Percentiles rank a stretch among this genome's conserved stretches.
Evolutionary conservation across 2,113 vertebrate species (phyloP).

Genomic region (Tachysurus fulvidraco): DNA sequence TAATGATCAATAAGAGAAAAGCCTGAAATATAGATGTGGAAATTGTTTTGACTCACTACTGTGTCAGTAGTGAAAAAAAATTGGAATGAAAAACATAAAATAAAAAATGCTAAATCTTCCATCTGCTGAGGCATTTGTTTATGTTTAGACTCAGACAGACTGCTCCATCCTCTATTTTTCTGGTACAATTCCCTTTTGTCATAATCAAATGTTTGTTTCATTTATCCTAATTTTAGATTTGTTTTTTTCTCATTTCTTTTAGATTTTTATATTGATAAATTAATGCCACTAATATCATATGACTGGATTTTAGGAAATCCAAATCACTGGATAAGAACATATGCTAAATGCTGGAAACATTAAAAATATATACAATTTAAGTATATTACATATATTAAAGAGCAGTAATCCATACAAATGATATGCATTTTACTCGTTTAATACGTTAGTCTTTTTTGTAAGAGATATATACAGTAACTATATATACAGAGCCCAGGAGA

Average conservation of each 20-base stretch:
- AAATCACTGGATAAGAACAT: not conserved
- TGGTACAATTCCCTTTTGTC: not conserved
- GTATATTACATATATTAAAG: not conserved
- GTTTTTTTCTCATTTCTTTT: not conserved
- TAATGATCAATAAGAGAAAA: not conserved
- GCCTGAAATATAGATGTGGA: not conserved
- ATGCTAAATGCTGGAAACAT: not conserved
- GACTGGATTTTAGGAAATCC: not conserved
- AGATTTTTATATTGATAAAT: not conserved
- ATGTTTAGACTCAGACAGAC: not conserved
- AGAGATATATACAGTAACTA: no score
- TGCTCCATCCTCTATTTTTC: not conserved
- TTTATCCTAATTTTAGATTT: not conserved
- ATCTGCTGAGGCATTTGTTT: not conserved
- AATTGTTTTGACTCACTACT: not conserved
- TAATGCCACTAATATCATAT: not conserved
- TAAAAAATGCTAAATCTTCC: not conserved
- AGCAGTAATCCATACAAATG: not conserved
- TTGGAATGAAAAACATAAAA: not conserved
- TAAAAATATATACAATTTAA: not conserved
- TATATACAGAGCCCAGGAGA: not conserved
- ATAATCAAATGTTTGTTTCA: not conserved
- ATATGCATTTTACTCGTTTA: not conserved
- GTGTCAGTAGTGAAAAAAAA: not conserved
- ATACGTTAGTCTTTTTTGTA: not conserved